These are phyloP conservation scores for Okapia johnstoni DNA, from an alignment of 2,113 vertebrate species.

Conservation along the genomic window DNA sequence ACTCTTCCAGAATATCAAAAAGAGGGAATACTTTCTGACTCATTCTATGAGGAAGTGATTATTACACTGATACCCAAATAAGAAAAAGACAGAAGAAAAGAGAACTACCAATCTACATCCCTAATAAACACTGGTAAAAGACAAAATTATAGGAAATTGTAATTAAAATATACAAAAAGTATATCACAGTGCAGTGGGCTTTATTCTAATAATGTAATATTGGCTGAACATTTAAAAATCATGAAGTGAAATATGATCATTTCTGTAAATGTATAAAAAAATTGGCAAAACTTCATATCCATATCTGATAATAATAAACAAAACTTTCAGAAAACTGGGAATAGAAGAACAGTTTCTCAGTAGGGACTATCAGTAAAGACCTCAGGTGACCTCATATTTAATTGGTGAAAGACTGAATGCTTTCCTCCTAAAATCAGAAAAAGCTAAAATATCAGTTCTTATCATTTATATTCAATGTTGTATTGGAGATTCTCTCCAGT, in stretches of 20 bases:
- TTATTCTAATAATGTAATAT: neutral
- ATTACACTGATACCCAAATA: neutral
- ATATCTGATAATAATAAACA: neutral
- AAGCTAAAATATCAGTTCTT: neutral
- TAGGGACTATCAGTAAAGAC: neutral
- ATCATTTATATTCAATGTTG: neutral
- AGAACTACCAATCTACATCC: neutral
- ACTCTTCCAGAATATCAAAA: neutral
- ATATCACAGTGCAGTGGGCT: neutral
- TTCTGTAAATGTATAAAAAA: neutral
- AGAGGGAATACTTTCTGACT: neutral
- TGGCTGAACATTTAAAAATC: neutral
- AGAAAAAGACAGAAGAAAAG: neutral
- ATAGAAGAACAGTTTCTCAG: neutral
- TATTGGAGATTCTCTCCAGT: neutral
- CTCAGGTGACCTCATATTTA: neutral
- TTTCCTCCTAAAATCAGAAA: neutral
- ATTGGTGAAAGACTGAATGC: neutral
- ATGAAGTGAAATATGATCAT: neutral
- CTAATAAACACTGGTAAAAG: neutral
- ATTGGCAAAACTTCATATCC: neutral
- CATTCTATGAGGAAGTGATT: neutral
- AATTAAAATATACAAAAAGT: neutral
- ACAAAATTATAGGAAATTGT: neutral
- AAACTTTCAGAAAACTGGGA: neutral